Conservation (phyloP, 2,888 invertebrate genomes). For the Amblyjoppa proteus region DNA sequence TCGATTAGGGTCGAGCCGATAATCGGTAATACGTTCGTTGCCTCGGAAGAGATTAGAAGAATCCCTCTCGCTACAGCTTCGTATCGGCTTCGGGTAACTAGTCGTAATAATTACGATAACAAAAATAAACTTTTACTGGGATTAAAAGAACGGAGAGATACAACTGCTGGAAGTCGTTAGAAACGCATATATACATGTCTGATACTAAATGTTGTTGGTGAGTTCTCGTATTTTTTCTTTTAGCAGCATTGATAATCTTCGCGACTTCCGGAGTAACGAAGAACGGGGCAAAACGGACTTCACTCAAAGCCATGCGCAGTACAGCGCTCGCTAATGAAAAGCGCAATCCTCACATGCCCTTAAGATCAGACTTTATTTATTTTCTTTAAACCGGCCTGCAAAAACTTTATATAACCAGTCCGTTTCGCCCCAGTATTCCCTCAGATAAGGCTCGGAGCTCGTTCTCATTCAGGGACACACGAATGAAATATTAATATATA, state of each 20-base stretch:
- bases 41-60: conserved; percentile 4
- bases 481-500: conserved; percentile 9
- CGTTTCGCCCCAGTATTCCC: not conserved
- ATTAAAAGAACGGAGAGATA: not conserved
- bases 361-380: not conserved
- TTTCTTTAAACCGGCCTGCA: not conserved
- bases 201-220: not conserved
- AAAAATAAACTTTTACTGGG: conserved; percentile 1
- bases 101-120: not conserved
- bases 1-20: conserved; percentile 43
- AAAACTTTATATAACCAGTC: not conserved
- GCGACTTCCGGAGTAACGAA: not conserved
- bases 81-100: not conserved
- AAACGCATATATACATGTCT: not conserved
- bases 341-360: not conserved
- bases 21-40: conserved; percentile 32
- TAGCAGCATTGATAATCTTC: not conserved
- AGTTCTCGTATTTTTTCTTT: not conserved
- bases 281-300: not conserved
- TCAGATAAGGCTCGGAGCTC: conserved; percentile 5
- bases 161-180: conserved; percentile 8
- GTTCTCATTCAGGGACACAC: conserved; percentile 36
- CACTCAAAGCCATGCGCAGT: not conserved
- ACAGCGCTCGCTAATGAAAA: not conserved
- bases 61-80: not conserved